phyloP scores from a whole-genome alignment of 2,888 invertebrate genomes.

The Glaucopsyche alexis region DNA sequence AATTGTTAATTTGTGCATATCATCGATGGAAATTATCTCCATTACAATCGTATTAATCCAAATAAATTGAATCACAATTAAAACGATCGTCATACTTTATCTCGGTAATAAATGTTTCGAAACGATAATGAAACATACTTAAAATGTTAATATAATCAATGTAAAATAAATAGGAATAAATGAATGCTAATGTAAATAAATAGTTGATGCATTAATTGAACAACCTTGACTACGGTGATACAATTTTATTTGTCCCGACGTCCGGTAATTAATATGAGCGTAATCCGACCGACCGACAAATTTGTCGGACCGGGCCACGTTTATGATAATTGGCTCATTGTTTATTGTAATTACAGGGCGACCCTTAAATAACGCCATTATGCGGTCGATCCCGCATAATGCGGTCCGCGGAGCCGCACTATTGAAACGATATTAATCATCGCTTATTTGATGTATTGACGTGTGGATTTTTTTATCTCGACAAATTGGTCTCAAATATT shows the following conservation, averaged over 20 bases:
- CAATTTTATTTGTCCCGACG: slow-evolving; percentile 36
- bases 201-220: slow-evolving; percentile 24
- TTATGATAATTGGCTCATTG: slow-evolving; percentile 42
- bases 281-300: slow-evolving; percentile 40
- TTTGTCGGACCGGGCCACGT: slow-evolving; percentile 38
- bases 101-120: slow-evolving; percentile 9
- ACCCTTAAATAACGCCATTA: slow-evolving; percentile 35
- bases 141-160: slow-evolving; percentile 10
- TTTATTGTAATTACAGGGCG: slow-evolving; percentile 38
- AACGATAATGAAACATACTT: slow-evolving; percentile 23
- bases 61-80: slow-evolving; percentile 18
- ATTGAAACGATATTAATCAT: slow-evolving; percentile 22
- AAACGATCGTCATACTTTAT: slow-evolving; percentile 4
- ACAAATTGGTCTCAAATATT: slow-evolving; percentile 5
- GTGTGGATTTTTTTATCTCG: background rate
- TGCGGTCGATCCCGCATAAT: slow-evolving; percentile 32
- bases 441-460: background rate
- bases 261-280: slow-evolving; percentile 41
- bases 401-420: slow-evolving; percentile 23
- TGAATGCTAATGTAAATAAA: slow-evolving; percentile 18
- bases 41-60: slow-evolving; percentile 9
- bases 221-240: slow-evolving; percentile 33
- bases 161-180: slow-evolving; percentile 19
- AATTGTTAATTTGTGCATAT: background rate
- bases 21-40: background rate